Percentiles rank a stretch among this genome's conserved stretches.
phyloP scores from a whole-genome alignment of 2,113 vertebrate genomes.

The Pterophyllum scalare region DNA sequence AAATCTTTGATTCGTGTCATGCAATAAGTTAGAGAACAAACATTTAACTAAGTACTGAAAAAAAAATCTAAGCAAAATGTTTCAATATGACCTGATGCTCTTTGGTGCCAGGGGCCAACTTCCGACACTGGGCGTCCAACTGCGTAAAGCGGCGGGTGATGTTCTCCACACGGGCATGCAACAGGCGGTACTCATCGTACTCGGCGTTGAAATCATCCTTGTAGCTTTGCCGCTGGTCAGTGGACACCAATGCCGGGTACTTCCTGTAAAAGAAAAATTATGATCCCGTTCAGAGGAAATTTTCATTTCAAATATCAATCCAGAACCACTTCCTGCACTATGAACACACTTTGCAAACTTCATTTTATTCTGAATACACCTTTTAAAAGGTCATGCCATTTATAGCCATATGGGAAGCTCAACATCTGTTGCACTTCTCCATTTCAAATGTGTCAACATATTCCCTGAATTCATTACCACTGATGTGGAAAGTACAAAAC shows the following conservation, averaged over 20 bases:
- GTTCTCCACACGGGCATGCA: conserved; percentile 86
- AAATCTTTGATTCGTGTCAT: neutral
- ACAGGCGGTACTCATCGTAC: conserved; percentile 87
- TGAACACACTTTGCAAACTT: neutral
- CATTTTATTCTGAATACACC: neutral
- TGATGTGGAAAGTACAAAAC: neutral
- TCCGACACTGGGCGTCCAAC: conserved; percentile 83
- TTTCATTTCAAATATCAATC: conserved; percentile 1
- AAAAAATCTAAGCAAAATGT: neutral
- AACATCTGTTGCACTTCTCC: conserved; percentile 8
- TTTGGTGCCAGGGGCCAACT: conserved; percentile 85
- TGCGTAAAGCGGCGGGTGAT: conserved; percentile 84
- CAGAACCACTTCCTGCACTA: neutral
- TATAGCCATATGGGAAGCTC: neutral
- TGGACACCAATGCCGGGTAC: conserved; percentile 84
- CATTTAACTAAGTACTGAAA: too few species aligned
- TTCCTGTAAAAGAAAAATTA: conserved; percentile 78
- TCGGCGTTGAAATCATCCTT: conserved; percentile 91
- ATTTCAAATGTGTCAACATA: neutral
- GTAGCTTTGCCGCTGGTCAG: conserved; percentile 89
- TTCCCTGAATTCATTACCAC: neutral
- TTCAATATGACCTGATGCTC: conserved; percentile 85
- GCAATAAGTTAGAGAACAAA: too few species aligned
- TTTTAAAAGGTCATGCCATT: neutral
- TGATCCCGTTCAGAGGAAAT: neutral